phyloP scores from a whole-genome alignment of 1,140 invertebrate species.

The Schlechtendalia chinensis region DNA sequence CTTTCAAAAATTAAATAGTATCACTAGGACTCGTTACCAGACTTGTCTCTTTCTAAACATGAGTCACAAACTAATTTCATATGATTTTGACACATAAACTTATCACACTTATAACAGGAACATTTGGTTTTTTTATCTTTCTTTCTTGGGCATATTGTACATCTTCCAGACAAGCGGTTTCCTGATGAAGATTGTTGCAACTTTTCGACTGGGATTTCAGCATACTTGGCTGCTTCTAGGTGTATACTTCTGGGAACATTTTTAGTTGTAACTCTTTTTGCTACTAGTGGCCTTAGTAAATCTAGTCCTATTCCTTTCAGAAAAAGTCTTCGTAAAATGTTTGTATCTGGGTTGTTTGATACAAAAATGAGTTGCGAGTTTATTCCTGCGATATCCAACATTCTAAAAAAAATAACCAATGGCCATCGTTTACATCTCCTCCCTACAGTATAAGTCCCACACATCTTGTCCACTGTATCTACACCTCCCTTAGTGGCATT shows the following conservation, averaged over 20 bases:
- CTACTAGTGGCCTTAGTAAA: neutral
- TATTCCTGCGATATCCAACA: constrained; percentile 55
- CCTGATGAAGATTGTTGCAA: neutral
- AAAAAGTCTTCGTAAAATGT: constrained; percentile 23
- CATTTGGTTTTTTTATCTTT: constrained; percentile 15
- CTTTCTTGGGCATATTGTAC: neutral
- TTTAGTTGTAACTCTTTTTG: constrained; percentile 18
- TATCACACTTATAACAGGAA: constrained; percentile 1
- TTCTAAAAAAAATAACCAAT: constrained; percentile 53
- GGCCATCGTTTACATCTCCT: constrained; percentile 54
- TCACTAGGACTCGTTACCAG: neutral
- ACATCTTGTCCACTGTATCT: constrained; percentile 55
- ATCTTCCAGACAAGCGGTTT: neutral
- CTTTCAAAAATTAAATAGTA: neutral
- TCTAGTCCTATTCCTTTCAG: constrained; percentile 1
- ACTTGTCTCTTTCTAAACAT: neutral
- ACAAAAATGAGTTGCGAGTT: constrained; percentile 52
- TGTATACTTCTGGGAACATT: constrained; percentile 1
- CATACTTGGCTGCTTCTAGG: constrained; percentile 11
- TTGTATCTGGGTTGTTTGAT: neutral
- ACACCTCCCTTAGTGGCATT: constrained; percentile 57
- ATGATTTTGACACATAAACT: neutral
- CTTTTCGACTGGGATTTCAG: neutral
- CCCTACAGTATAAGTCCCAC: constrained; percentile 51
- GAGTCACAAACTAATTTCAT: neutral